Percentiles rank a stretch among this genome's conserved stretches.
Conservation (phyloP, 2,113 vertebrate genomes). For the Thinocorus orbignyianus region DNA sequence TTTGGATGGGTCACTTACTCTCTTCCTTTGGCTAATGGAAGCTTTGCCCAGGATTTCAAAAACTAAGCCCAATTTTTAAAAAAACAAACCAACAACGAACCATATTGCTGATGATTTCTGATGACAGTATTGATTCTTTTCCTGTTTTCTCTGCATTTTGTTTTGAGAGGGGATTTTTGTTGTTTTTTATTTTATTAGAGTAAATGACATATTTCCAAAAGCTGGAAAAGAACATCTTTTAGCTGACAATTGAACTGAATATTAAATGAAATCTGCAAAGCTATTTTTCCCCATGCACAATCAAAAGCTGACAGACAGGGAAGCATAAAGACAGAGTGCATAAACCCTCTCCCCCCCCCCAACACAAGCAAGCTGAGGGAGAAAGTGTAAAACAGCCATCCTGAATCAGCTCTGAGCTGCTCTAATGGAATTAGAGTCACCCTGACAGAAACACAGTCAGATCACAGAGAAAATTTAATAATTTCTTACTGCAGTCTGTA, state of each 20-base stretch:
- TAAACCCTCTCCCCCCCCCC: background rate
- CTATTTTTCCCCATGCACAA: constrained; percentile 20
- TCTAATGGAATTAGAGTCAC: constrained; percentile 75
- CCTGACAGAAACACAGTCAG: constrained; percentile 67
- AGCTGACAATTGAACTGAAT: constrained; percentile 55
- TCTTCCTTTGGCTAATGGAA: constrained; percentile 38
- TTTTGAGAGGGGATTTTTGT: background rate
- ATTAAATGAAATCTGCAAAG: constrained; percentile 68
- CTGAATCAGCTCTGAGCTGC: constrained; percentile 61
- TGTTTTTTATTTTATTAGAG: constrained; percentile 39
- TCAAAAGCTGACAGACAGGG: constrained; percentile 49
- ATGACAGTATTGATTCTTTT: constrained; percentile 8
- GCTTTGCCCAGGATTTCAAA: background rate
- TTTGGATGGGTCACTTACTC: background rate
- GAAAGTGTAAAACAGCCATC: constrained; percentile 62
- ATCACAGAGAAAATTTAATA: constrained; percentile 63
- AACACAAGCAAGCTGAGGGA: constrained; percentile 37
- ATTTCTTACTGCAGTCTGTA: constrained; percentile 46
- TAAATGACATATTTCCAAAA: constrained; percentile 51
- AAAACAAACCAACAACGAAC: background rate
- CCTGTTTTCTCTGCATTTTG: constrained; percentile 24
- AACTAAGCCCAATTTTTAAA: constrained; percentile 13
- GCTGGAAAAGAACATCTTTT: constrained; percentile 31
- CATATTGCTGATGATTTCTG: background rate
- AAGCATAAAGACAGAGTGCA: background rate